Evolutionary conservation across 2,113 vertebrate species (phyloP), one percentile per base, ranked within the genome.

Genomic region (Thomomys bottae): DNA sequence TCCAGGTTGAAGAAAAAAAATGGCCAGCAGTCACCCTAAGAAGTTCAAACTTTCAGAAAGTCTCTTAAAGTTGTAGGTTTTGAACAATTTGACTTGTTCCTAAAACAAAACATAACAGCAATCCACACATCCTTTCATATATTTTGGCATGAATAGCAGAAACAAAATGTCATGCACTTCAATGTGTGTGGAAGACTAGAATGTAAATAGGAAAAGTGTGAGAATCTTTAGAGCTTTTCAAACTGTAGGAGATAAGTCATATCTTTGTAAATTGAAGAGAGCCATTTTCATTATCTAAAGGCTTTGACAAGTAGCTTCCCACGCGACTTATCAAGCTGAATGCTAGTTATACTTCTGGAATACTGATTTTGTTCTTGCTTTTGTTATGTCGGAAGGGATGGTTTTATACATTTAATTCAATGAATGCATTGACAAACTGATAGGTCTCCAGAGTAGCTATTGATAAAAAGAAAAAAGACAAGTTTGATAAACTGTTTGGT

Each of bases 241-340:
- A 92, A 91, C 90, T 91, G 82, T 6, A 34, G 63, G 75, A 97
- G 91, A 96, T 94, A 95, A 97, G 93, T 32, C 91, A 84, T 96
- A 88, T 92, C 95, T 97, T 93, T 54, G 15, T 97, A 80, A 96
- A 79, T 85, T 87, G 95, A 97, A 95, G 73, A 14, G 95, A 96
- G 87, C 38, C 94, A 89, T 97, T 97, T 97, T 94, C 95, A 95
- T 97, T 95, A 96, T 93, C 96, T 91, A 49, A 75, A 72, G 88
- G 88, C 82, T 95, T 88, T 96, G 97, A 97, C 96, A 97, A 94
- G 49, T 40, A 82, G 78, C 96, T 97, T 97, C 96, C 95, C 89
- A 96, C 49, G 0, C 93, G 94, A 93, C 96, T 97, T 94, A 92
- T 97, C 97, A 94, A 63, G 91, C 64, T 10, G 45, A 96, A 95